Evolutionary conservation across 2,113 vertebrate species (phyloP), one percentile per base, ranked within the genome.

Genomic region (Mionectes macconnelli): DNA sequence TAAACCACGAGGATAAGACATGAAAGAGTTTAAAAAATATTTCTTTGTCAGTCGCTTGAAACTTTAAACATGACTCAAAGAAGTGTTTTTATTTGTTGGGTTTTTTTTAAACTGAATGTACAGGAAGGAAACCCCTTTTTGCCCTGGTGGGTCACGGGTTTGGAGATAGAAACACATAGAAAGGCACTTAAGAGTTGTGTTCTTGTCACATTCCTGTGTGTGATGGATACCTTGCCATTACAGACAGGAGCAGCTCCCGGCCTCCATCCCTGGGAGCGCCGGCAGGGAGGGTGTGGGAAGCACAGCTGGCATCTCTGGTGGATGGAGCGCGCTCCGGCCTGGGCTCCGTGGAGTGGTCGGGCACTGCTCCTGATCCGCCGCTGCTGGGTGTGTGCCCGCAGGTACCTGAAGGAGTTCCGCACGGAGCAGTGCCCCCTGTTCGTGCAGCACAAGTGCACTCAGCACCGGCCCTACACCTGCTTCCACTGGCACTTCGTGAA

Each of bases 401-500:
- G 99, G 94, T 99, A 99, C 97, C 98, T 99, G 97, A 99, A 99
- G 97, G 99, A 99, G 87, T 99, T 99, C 97, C 98, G 99, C 89
- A 99, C 99, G 0, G 99, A 99, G 97, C 99, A 99, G 98, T 99
- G 99, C 92, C 99, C 99, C 3, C 98, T 99, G 33, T 99, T 99
- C 6, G 99, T 99, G 72, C 99, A 99, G 92, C 99, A 99, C 95
- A 99, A 99, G 98, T 99, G 99, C 96, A 99, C 99, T 6, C 99
- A 99, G 97, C 99, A 99, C 90, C 97, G 99, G 49, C 99, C 99
- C 87, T 99, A 99, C 79, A 99, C 99, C 96, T 99, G 99, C 96
- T 99, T 99, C 98, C 98, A 99, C 97, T 99, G 99, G 99, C 99
- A 99, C 97, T 99, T 99, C 92, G 98, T 99, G 83, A 99, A 99